A percentile compares a stretch with the other conserved stretches of the same genome.
Evolutionary conservation across 2,888 invertebrate genomes (phyloP).

Genomic region (Tetheella fluctuosa): DNA sequence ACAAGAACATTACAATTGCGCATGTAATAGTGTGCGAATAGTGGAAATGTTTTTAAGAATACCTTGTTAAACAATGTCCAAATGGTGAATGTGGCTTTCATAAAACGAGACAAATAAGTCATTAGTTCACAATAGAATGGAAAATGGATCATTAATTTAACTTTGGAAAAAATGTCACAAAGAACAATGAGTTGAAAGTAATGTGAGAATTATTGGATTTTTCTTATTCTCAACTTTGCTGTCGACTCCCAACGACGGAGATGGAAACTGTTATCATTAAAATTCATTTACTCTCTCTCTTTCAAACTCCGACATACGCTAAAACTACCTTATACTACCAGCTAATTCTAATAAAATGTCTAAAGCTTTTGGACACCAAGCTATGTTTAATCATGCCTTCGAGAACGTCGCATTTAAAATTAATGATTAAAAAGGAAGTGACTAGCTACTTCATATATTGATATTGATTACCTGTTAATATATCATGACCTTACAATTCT

Average conservation of each 20-base stretch:
- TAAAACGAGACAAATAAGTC: slow-evolving; percentile 27
- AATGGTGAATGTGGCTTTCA: slow-evolving; percentile 57
- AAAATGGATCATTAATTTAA: slow-evolving; percentile 43
- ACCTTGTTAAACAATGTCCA: slow-evolving; percentile 64
- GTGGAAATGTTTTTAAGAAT: slow-evolving; percentile 33
- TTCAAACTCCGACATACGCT: slow-evolving; percentile 37
- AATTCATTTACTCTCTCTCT: slow-evolving; percentile 33
- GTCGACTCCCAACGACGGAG: neutral
- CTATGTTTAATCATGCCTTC: slow-evolving; percentile 30
- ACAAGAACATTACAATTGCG: slow-evolving; percentile 29
- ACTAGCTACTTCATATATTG: slow-evolving; percentile 51
- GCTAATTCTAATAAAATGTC: slow-evolving; percentile 29
- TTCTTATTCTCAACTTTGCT: slow-evolving; percentile 19
- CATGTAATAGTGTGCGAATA: slow-evolving; percentile 30
- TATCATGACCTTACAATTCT: slow-evolving; percentile 34
- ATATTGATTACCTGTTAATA: slow-evolving; percentile 29
- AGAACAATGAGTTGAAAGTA: slow-evolving; percentile 59
- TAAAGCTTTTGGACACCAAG: slow-evolving; percentile 46
- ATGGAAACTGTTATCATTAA: slow-evolving; percentile 28
- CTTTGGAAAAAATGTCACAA: slow-evolving; percentile 44
- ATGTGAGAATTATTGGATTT: slow-evolving; percentile 34
- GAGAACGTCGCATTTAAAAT: slow-evolving; percentile 32
- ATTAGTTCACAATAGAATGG: slow-evolving; percentile 46
- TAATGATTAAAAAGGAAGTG: slow-evolving; percentile 45
- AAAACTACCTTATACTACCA: slow-evolving; percentile 36